Evolutionary conservation across 2,113 vertebrate genomes (phyloP), one percentile per base, ranked within the genome.

Genomic region (Siniperca chuatsi): DNA sequence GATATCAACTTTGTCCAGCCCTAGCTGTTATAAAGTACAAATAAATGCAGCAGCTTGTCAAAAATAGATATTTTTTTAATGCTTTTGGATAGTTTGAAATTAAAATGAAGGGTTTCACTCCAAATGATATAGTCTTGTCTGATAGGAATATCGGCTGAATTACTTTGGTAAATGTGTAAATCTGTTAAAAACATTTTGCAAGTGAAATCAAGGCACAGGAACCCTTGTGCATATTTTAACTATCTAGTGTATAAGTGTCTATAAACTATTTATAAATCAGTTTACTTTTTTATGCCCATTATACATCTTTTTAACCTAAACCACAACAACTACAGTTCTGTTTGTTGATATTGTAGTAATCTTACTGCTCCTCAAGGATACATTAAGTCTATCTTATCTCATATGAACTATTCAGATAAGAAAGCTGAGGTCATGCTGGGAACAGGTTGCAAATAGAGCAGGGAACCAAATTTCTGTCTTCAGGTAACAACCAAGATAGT

Each of bases 401-500:
- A 58, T 35, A n/a, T 75, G 62, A 82, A 15, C 21, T 23, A 16
- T 25, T 70, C 33, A 42, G 65, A 76, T 62, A 70, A 64, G n/a
- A 69, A 3, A 18, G 3, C 13, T 33, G 48, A 48, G 70, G 61
- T 18, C 35, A 52, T 29, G 18, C n/a, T 68, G 72, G 23, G 44
- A 52, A 50, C 64, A 69, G 64, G 20, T 15, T 46, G 8, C 35
- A 55, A 74, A 67, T 10, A 81, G 11, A 60, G 4, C 8, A 15
- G 15, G 9, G 10, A 60, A 60, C 25, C 4, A 20, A 9, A 18
- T 50, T 37, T 40, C 5, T 69, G 20, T 46, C 13, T 37, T 60
- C 2, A 61, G 29, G 42, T 69, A 48, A 29, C n/a, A 48, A 29
- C n/a, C 77, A 10, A 23, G 11, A 21, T 16, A 64, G n/a, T 55